Conservation (phyloP, 2,113 vertebrate species). For the Strix uralensis region DNA sequence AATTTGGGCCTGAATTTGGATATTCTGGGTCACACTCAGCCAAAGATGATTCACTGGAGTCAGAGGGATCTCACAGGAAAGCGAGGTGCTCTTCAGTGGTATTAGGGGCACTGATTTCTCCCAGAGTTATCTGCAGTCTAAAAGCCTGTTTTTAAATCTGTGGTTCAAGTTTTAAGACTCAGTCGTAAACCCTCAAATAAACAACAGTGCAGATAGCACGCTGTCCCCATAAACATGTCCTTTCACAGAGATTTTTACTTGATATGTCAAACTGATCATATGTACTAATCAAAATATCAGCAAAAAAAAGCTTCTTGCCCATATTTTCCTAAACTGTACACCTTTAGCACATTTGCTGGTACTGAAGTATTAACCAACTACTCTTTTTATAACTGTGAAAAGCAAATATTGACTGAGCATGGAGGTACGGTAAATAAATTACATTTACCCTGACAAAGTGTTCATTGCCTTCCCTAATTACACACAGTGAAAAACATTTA, state of each 20-base stretch:
- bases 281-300: neutral
- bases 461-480: conserved; percentile 59
- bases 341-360: neutral
- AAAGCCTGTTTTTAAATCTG: neutral
- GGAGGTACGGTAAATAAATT: conserved; percentile 58
- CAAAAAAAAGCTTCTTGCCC: neutral
- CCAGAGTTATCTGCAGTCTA: neutral
- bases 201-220: neutral
- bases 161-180: neutral
- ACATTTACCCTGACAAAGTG: conserved; percentile 32
- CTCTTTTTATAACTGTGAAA: conserved; percentile 51
- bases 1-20: neutral
- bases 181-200: neutral
- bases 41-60: neutral
- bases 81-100: neutral
- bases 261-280: neutral
- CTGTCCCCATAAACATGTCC: neutral
- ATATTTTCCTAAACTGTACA: neutral
- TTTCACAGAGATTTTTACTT: neutral
- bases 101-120: neutral
- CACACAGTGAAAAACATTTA: conserved; percentile 37
- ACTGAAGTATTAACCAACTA: conserved; percentile 5
- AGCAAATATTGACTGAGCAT: conserved; percentile 60
- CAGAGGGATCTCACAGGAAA: neutral
- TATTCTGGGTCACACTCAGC: neutral